Base-by-base conservation (phyloP, 2,888 invertebrate genomes). In the Petrophora chlorosata region DNA sequence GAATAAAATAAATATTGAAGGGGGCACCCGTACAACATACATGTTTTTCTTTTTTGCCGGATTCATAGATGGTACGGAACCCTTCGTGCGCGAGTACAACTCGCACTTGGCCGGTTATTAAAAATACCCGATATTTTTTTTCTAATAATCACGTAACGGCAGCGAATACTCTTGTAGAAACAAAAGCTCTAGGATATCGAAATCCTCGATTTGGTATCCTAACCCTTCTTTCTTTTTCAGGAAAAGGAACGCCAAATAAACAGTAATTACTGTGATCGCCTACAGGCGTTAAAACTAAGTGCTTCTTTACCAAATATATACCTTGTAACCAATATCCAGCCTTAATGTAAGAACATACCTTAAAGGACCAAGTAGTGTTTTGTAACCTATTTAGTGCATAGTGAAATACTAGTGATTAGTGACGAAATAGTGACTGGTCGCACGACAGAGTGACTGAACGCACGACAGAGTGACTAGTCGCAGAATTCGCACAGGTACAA, bases 361-460 rank as follows among this genome's bases (percentile, higher is more conserved):
- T 74, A 82, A 85, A 86, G 89, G 89, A 87, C 89, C 89, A 89
- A 88, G 49, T 71, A 71, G 63, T 65, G 59, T 84, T 90, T 88
- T 85, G 65, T 77, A 81, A 73, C 66, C 69, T 64, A 73, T 83
- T 82, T 82, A 70, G 67, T 39, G 41, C 0, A 7, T 29, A 39
- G 29, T 29, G 16, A 16, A 12, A 28, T 13, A 3, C n/a, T n/a
- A 9, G 13, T 23, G 10, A 16, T 1, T 32, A 33, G n/a, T 38
- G 26, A 25, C 22, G 9, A 29, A 8, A 3, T 10, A 25, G 25
- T 9, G 10, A 25, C n/a, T n/a, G n/a, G 3, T 23, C 23, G 2
- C 29, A 10, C 2, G 15, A 3, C 5, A 19, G 17, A 14, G 12
- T 13, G 9, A 16, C 14, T 22, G 1, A 19, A 10, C 33, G 42